Percentiles rank a stretch among this genome's conserved stretches.
Evolutionary conservation across 2,113 vertebrate species (phyloP).

Genomic region (Calyptomena viridis): DNA sequence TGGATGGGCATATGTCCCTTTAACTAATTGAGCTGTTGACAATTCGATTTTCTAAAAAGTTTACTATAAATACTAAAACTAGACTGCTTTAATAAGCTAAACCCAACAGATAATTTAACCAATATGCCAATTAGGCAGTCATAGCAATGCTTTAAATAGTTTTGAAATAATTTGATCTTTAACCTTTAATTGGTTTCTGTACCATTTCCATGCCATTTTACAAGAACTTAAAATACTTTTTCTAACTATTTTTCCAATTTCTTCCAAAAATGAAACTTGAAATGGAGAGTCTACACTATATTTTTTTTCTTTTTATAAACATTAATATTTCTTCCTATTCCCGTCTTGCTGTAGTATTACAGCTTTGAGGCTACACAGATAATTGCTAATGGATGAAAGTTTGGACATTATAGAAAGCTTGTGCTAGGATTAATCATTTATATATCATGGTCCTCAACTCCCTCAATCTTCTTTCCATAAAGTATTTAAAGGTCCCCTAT

Average conservation of each 20-base stretch:
- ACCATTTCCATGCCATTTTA: background rate
- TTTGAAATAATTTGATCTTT: background rate
- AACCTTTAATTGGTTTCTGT: background rate
- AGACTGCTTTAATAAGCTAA: background rate
- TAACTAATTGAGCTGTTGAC: background rate
- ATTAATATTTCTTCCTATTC: background rate
- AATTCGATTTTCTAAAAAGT: background rate
- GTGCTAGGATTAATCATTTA: background rate
- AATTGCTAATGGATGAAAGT: background rate
- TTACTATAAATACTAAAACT: background rate
- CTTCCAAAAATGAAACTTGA: background rate
- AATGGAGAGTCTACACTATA: too few relatives aligned
- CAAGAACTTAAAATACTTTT: background rate
- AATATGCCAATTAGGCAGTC: background rate
- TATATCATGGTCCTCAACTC: background rate
- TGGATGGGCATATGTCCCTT: background rate
- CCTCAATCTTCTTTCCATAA: background rate
- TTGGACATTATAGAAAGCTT: background rate
- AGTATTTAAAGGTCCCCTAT: background rate
- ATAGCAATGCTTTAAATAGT: background rate
- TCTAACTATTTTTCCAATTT: background rate
- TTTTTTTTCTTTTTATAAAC: background rate
- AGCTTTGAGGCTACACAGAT: background rate
- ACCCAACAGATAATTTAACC: background rate
- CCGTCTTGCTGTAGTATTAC: background rate